Evolutionary conservation across 2,113 vertebrate species (phyloP).

Genomic region (Dicrurus megarhynchus): DNA sequence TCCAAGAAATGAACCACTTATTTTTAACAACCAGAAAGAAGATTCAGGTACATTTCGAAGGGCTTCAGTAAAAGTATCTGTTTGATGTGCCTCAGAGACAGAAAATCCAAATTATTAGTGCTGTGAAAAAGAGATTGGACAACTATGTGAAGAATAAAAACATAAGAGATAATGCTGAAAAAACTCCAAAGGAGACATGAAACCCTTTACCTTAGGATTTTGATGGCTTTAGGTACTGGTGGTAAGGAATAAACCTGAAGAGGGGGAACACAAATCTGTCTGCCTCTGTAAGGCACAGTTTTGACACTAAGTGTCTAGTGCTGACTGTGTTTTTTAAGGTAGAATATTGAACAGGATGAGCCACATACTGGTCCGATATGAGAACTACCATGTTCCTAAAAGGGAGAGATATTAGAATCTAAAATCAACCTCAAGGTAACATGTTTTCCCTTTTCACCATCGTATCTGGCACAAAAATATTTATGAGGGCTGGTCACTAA

Average conservation of each 20-base stretch:
- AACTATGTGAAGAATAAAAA: neutral
- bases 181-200: neutral
- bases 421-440: neutral
- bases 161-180: neutral
- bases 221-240: neutral
- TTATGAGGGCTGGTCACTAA: neutral
- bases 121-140: neutral
- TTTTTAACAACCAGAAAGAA: neutral
- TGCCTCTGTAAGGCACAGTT: neutral
- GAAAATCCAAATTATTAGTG: neutral
- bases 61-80: neutral
- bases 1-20: neutral
- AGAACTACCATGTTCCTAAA: neutral
- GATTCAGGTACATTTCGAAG: neutral
- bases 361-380: rapidly evolving
- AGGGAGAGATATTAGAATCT: neutral
- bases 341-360: neutral
- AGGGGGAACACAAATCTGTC: neutral
- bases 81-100: neutral
- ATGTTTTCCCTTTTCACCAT: neutral
- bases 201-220: neutral
- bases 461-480: neutral
- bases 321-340: neutral
- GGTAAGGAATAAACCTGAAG: neutral
- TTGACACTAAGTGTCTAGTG: neutral